These are phyloP conservation scores for Montipora efflorescens DNA, from an alignment of 64 coral and sea anemone genomes.

Conservation along the genomic window DNA sequence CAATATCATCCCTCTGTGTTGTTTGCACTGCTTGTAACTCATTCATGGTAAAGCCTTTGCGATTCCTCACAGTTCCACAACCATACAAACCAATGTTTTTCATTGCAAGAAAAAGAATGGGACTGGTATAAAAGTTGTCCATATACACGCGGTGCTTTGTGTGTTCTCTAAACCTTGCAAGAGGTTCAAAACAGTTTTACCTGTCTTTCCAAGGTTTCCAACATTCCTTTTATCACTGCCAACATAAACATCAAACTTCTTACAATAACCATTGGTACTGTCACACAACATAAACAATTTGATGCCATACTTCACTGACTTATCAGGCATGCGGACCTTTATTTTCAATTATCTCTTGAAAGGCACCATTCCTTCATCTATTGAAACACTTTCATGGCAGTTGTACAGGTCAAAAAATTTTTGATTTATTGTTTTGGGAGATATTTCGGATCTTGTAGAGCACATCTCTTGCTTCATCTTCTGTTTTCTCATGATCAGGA, in stretches of 20 bases:
- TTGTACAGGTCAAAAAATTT: slow-evolving; percentile 38
- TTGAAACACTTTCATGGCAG: slow-evolving; percentile 34
- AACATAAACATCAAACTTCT: not conserved
- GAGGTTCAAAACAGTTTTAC: slow-evolving; percentile 9
- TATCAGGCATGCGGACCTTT: slow-evolving; percentile 26
- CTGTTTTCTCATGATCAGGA: slow-evolving; percentile 33
- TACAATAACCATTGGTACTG: slow-evolving; percentile 42
- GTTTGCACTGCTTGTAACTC: not conserved
- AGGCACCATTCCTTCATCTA: slow-evolving; percentile 64
- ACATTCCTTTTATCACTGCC: not conserved
- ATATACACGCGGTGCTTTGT: slow-evolving; percentile 44
- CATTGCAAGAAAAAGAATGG: not conserved
- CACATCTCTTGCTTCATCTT: slow-evolving; percentile 45
- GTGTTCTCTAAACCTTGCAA: slow-evolving; percentile 25
- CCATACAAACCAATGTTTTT: not conserved
- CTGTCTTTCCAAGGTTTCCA: not conserved
- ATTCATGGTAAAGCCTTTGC: not conserved
- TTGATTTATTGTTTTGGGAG: not conserved
- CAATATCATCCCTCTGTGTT: not conserved
- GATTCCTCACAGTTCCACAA: not conserved
- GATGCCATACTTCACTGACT: slow-evolving; percentile 40
- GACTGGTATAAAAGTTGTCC: slow-evolving; percentile 14
- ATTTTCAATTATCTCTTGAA: slow-evolving; percentile 47
- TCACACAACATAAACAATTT: slow-evolving; percentile 65
- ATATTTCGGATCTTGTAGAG: slow-evolving; percentile 55